These are phyloP conservation scores for Drosophila diplacantha DNA, from an alignment of 2,888 invertebrate species.

Conservation along the genomic window DNA sequence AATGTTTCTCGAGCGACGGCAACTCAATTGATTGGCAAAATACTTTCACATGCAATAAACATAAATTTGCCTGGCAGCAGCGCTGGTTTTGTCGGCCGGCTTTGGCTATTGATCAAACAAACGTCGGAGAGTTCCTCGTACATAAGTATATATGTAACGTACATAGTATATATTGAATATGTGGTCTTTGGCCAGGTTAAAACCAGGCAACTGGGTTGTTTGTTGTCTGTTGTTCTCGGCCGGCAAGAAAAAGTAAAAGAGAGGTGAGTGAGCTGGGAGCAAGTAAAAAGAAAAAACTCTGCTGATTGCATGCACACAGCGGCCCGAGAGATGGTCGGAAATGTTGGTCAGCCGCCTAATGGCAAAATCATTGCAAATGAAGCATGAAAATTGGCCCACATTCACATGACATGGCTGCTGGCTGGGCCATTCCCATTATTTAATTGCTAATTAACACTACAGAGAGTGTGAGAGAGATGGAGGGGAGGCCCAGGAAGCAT, in stretches of 20 bases:
- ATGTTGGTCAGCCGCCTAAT: conserved; percentile 60
- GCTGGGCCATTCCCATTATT: conserved; percentile 58
- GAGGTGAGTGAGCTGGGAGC: conserved; percentile 5
- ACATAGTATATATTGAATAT: conserved; percentile 1
- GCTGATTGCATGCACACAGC: conserved; percentile 55
- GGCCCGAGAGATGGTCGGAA: conserved; percentile 33
- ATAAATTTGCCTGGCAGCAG: conserved; percentile 35
- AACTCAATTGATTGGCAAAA: conserved; percentile 47
- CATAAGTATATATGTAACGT: conserved; percentile 4
- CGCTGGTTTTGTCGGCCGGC: conserved; percentile 21
- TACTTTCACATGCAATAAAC: conserved; percentile 63
- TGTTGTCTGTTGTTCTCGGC: conserved; percentile 36
- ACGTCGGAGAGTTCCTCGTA: conserved; percentile 14
- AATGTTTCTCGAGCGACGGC: conserved; percentile 48
- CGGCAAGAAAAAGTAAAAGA: conserved; percentile 24
- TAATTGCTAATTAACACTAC: conserved; percentile 58
- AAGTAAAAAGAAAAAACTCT: conserved; percentile 20
- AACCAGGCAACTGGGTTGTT: conserved; percentile 51
- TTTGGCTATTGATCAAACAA: conserved; percentile 60
- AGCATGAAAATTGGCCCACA: conserved; percentile 66
- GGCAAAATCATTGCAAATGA: conserved; percentile 59
- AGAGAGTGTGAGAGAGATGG: background rate
- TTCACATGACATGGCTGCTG: conserved; percentile 44
- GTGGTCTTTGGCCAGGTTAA: conserved; percentile 18
- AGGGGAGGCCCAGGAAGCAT: conserved; percentile 54